phyloP scores from a whole-genome alignment of 2,113 vertebrate species.

The Crotalus tigris region DNA sequence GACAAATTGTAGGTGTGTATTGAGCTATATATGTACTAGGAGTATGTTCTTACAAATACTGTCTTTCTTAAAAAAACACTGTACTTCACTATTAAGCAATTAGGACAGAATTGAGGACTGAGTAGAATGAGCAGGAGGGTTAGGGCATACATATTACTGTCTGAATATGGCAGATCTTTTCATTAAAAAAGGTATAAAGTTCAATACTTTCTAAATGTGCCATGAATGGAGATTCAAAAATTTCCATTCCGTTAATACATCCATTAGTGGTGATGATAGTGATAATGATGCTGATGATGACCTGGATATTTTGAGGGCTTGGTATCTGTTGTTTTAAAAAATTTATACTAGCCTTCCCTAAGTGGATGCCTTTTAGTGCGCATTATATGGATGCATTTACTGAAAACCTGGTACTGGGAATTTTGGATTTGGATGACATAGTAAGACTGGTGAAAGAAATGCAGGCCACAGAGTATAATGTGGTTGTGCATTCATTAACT shows the following conservation, averaged over 20 bases:
- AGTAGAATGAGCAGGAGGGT: not conserved
- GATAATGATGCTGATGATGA: not conserved
- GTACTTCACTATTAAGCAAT: not conserved
- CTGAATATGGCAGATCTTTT: not conserved
- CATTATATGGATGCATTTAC: not conserved
- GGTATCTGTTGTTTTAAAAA: not conserved
- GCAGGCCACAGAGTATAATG: not conserved
- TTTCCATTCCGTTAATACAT: not conserved
- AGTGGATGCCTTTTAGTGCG: not conserved
- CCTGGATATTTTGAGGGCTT: not conserved
- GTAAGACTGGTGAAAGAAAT: not conserved
- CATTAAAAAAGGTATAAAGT: not conserved
- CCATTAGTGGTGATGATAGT: not conserved
- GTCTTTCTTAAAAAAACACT: not conserved
- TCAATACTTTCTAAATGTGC: not conserved
- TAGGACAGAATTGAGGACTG: not conserved
- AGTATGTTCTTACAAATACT: not conserved
- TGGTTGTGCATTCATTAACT: not conserved
- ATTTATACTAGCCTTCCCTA: not conserved
- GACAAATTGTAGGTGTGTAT: not conserved
- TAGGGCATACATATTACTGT: not conserved
- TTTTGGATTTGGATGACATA: not conserved
- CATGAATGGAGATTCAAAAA: not conserved
- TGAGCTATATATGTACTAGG: not conserved
- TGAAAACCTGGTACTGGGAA: not conserved